Evolutionary conservation across 2,797 vertebrate genomes (phyloP).

Genomic region (Gorsachius magnificus): DNA sequence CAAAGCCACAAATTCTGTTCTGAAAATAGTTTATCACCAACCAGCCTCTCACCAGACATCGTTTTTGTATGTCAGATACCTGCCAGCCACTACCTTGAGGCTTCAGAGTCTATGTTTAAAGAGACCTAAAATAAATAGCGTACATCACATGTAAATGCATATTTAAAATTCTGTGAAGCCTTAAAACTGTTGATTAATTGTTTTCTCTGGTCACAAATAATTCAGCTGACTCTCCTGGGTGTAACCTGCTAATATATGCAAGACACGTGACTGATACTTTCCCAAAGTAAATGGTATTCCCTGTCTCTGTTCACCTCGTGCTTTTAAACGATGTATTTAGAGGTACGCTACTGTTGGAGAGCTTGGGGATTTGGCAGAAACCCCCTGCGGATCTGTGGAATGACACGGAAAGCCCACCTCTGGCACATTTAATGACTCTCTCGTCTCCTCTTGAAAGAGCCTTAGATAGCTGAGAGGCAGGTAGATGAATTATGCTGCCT

Average conservation of each 20-base stretch:
- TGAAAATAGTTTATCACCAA: constrained; percentile 24
- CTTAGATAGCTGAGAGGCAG: background rate
- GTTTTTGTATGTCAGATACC: background rate
- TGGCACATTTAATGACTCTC: background rate
- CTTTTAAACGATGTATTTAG: constrained; percentile 15
- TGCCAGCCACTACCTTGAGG: background rate
- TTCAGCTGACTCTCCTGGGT: background rate
- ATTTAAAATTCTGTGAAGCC: constrained; percentile 13
- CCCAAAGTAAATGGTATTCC: constrained; percentile 28
- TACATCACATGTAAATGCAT: background rate
- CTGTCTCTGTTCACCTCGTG: background rate
- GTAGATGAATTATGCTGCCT: background rate
- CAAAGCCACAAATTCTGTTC: background rate
- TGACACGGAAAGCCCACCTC: background rate
- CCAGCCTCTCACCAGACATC: background rate
- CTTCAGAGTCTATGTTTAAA: constrained; percentile 38
- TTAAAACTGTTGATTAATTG: constrained; percentile 19
- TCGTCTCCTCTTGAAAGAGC: background rate
- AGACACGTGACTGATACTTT: background rate
- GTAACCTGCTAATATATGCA: constrained; percentile 16
- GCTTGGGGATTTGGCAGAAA: background rate
- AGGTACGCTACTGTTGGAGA: background rate
- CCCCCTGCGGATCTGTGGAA: background rate
- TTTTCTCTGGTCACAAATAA: constrained; percentile 6
- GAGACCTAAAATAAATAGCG: constrained; percentile 47